phyloP scores from a whole-genome alignment of 1,140 invertebrate genomes.

The Drosophila mauritiana region DNA sequence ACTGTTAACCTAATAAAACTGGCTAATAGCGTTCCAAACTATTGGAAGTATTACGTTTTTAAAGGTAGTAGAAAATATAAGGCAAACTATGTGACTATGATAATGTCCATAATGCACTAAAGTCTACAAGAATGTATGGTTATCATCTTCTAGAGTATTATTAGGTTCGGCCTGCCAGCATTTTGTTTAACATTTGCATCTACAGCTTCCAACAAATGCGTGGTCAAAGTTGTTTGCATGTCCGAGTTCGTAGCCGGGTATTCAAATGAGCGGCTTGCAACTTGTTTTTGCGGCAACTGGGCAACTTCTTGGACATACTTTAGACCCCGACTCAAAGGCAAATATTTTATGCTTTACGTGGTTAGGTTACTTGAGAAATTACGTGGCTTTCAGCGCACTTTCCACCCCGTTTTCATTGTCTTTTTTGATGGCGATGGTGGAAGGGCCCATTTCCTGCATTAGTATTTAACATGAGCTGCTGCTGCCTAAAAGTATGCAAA shows the following conservation, averaged over 20 bases:
- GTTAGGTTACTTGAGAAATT: slow-evolving; percentile 82
- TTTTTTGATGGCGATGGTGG: slow-evolving; percentile 46
- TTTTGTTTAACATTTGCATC: slow-evolving; percentile 2
- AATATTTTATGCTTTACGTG: slow-evolving; percentile 83
- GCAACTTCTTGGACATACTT: slow-evolving; percentile 79
- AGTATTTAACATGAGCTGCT: slow-evolving; percentile 69
- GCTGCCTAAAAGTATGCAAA: slow-evolving; percentile 79
- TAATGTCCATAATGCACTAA: no score
- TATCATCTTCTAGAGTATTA: background rate
- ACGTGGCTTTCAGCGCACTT: slow-evolving; percentile 57
- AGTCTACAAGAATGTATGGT: no score
- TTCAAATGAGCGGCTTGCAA: slow-evolving; percentile 77
- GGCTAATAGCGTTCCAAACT: no score
- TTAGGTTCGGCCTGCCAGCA: background rate
- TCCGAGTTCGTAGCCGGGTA: slow-evolving; percentile 49
- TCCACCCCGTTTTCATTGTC: slow-evolving; percentile 24
- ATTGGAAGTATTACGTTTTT: no score
- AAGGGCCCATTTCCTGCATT: slow-evolving; percentile 35
- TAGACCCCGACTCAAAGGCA: slow-evolving; percentile 56
- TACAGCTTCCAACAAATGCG: slow-evolving; percentile 67
- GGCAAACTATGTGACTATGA: no score
- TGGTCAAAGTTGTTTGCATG: slow-evolving; percentile 76
- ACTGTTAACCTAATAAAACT: no score
- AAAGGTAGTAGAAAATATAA: no score
- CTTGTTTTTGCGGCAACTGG: slow-evolving; percentile 64